phyloP scores from a whole-genome alignment of 2,888 invertebrate species.

The Phengaris arion region DNA sequence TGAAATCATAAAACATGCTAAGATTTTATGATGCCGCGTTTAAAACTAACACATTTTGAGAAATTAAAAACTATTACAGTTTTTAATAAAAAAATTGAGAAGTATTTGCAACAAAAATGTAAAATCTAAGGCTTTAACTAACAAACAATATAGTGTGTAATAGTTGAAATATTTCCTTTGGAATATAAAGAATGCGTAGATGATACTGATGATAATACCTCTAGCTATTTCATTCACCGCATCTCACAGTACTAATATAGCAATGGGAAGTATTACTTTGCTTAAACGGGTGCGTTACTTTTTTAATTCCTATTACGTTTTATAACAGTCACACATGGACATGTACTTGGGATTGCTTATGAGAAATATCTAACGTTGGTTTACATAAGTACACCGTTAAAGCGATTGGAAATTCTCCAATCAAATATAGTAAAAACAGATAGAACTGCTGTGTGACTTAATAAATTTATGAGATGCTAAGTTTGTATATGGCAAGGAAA shows the following conservation, averaged over 20 bases:
- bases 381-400: constrained; percentile 32
- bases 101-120: too few species aligned
- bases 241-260: constrained; percentile 16
- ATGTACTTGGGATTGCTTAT: constrained; percentile 45
- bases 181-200: not conserved
- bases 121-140: too few species aligned
- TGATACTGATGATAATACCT: not conserved
- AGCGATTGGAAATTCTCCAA: constrained; percentile 14
- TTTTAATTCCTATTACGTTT: constrained; percentile 28
- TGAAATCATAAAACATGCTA: not conserved
- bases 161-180: not conserved
- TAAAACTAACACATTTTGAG: too few species aligned
- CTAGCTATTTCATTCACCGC: not conserved
- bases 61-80: too few species aligned
- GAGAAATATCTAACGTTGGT: constrained; percentile 39
- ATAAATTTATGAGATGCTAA: not conserved
- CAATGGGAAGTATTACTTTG: constrained; percentile 31
- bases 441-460: not conserved
- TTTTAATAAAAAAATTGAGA: too few species aligned
- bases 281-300: constrained; percentile 41
- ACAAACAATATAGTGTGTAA: too few species aligned
- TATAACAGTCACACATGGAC: constrained; percentile 41
- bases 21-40: too few species aligned
- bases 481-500: not conserved
- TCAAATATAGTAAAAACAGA: constrained; percentile 15